phyloP scores from a whole-genome alignment of 2,888 invertebrate genomes.

The Cylindroiulus punctatus region DNA sequence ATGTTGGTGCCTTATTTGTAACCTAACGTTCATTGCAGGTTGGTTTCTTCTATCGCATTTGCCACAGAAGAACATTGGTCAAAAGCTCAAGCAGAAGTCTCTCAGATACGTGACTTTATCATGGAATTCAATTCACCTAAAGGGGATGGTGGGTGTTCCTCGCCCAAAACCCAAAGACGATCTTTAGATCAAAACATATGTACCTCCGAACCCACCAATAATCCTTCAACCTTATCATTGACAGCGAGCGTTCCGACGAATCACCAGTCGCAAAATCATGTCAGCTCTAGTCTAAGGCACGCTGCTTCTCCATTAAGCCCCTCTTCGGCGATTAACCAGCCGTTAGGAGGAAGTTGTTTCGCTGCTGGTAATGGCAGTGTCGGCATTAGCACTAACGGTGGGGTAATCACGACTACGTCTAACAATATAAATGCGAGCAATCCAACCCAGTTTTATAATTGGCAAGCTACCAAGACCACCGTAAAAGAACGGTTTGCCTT shows the following conservation, averaged over 20 bases:
- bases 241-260: conserved; percentile 12
- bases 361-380: background rate
- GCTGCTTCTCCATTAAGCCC: conserved; percentile 12
- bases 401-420: background rate
- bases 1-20: conserved; percentile 15
- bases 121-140: background rate
- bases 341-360: background rate
- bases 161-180: conserved; percentile 12
- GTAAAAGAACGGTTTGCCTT: conserved; percentile 80
- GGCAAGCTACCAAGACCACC: conserved; percentile 78
- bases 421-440: conserved; percentile 5
- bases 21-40: background rate
- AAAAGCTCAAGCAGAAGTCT: background rate
- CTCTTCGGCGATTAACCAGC: background rate
- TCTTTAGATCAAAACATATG: conserved; percentile 16
- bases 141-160: conserved; percentile 22
- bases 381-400: background rate
- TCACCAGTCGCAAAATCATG: conserved; percentile 3
- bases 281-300: conserved; percentile 24
- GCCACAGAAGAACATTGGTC: background rate
- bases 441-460: conserved; percentile 55
- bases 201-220: conserved; percentile 1
- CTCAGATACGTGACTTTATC: background rate
- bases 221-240: conserved; percentile 6
- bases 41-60: background rate